A percentile compares a stretch with the other conserved stretches of the same genome.
Evolutionary conservation across 2,797 vertebrate species (phyloP).

Genomic region (Macrochelys suwanniensis): DNA sequence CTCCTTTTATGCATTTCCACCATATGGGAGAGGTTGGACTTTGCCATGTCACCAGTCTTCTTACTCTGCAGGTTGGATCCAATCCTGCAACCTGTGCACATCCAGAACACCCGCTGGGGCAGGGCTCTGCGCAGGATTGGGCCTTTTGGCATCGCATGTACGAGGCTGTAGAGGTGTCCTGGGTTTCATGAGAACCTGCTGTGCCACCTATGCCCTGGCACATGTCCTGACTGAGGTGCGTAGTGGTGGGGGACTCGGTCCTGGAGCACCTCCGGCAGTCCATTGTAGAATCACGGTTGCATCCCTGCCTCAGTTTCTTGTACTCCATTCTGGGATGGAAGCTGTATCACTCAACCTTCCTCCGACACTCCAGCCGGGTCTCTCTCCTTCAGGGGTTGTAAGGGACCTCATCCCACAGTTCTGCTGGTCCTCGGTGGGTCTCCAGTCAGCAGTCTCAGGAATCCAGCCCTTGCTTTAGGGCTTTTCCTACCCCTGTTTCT

Average conservation of each 20-base stretch:
- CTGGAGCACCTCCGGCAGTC: too few species aligned
- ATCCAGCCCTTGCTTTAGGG: not conserved
- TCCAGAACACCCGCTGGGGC: not conserved
- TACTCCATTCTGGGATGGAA: not conserved
- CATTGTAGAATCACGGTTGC: too few species aligned
- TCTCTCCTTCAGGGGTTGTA: not conserved
- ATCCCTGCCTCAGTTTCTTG: not conserved
- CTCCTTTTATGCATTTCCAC: not conserved
- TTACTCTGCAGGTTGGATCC: not conserved
- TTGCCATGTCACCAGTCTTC: not conserved
- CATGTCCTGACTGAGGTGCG: too few species aligned
- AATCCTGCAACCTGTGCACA: not conserved
- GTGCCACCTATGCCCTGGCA: too few species aligned
- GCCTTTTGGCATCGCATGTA: not conserved
- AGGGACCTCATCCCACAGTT: not conserved
- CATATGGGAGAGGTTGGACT: not conserved
- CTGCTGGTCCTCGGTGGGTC: not conserved
- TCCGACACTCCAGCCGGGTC: not conserved
- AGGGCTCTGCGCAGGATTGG: not conserved
- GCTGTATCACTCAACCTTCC: not conserved
- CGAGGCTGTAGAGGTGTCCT: not conserved
- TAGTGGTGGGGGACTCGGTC: too few species aligned
- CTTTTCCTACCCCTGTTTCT: not conserved
- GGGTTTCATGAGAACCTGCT: not conserved
- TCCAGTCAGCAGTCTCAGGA: too few species aligned